A percentile compares a stretch with the other conserved stretches of the same genome.
phyloP scores from a whole-genome alignment of 2,888 invertebrate species.

The Theristus sp. region DNA sequence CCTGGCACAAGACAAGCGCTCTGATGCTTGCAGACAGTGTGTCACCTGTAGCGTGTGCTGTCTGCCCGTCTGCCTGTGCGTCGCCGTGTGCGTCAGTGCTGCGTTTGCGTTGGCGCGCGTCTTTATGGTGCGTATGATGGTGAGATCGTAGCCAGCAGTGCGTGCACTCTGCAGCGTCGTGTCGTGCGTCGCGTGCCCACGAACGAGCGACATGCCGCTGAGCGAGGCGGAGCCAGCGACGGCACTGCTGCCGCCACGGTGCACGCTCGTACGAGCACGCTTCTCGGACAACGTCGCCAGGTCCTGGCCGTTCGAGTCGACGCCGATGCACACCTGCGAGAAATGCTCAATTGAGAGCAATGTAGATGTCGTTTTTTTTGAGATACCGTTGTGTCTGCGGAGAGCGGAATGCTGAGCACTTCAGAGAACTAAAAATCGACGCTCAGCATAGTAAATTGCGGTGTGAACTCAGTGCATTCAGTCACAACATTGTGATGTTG shows the following conservation, averaged over 20 bases:
- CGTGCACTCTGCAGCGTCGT: not conserved
- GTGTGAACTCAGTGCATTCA: no score
- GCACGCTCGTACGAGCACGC: no score
- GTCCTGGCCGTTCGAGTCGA: not conserved
- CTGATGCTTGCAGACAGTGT: no score
- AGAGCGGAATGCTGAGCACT: no score
- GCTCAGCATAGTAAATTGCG: no score
- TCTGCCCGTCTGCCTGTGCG: not conserved
- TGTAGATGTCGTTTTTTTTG: no score
- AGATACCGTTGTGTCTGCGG: no score
- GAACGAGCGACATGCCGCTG: not conserved
- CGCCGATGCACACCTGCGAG: not conserved
- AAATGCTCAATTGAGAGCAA: no score
- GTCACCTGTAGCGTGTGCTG: not conserved
- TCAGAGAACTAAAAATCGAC: not conserved
- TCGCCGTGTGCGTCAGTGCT: not conserved
- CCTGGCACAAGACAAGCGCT: no score
- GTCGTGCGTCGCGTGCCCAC: not conserved
- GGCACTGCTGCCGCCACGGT: not conserved
- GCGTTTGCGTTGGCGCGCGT: no score
- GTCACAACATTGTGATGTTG: no score
- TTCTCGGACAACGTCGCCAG: not conserved
- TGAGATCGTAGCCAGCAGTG: not conserved
- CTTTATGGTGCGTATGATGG: not conserved
- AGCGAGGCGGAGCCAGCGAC: not conserved